Evolutionary conservation across 2,888 invertebrate genomes (phyloP).

Genomic region (Agrilus mali): DNA sequence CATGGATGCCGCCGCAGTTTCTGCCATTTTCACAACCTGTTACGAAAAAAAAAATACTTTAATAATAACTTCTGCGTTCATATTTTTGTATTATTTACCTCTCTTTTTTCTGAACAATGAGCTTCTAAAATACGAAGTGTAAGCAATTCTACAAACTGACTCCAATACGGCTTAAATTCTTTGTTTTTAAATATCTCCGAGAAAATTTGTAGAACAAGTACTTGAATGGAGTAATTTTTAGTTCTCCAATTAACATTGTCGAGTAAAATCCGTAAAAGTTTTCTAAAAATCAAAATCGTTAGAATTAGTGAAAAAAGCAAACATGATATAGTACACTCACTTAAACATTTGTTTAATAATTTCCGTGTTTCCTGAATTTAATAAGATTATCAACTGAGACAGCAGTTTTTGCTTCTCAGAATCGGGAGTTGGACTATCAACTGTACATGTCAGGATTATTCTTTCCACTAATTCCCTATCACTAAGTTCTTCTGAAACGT

Average conservation of each 20-base stretch:
- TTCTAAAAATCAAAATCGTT: constrained; percentile 32
- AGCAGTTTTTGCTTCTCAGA: constrained; percentile 31
- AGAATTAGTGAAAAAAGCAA: constrained; percentile 1
- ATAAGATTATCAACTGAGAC: constrained; percentile 34
- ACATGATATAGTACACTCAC: constrained; percentile 18
- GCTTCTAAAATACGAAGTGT: constrained; percentile 80
- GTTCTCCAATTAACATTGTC: constrained; percentile 37
- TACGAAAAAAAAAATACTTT: constrained; percentile 12
- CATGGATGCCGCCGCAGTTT: constrained; percentile 68
- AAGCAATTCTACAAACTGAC: constrained; percentile 82
- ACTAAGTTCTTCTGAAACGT: constrained; percentile 22
- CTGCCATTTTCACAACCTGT: constrained; percentile 71
- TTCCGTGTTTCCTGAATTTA: constrained; percentile 39
- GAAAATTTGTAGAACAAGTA: constrained; percentile 66
- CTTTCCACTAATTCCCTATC: constrained; percentile 37
- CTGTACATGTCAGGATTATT: constrained; percentile 27
- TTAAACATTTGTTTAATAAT: constrained; percentile 39
- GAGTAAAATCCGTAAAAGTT: constrained; percentile 62
- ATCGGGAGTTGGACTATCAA: constrained; percentile 25
- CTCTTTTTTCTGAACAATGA: constrained; percentile 60
- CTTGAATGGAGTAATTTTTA: constrained; percentile 50
- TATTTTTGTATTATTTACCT: constrained; percentile 29
- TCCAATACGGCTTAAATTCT: constrained; percentile 66
- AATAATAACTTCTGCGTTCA: not conserved
- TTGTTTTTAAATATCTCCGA: constrained; percentile 74